A percentile compares a stretch with the other conserved stretches of the same genome.
Conservation (phyloP, 2,113 vertebrate genomes). For the Microtus montanus region DNA sequence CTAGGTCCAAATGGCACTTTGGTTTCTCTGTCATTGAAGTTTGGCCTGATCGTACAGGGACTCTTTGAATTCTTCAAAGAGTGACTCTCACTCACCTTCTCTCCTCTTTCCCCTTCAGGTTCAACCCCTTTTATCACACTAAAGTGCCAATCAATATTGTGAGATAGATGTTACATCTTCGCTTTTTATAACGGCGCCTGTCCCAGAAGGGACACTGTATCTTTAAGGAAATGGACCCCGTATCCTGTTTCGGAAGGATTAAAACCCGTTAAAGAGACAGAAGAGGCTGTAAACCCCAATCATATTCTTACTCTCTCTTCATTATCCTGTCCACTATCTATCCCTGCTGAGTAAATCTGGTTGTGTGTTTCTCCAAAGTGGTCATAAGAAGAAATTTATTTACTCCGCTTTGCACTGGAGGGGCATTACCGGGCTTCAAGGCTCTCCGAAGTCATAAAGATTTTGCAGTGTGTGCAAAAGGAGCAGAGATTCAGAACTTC, state of each 20-base stretch:
- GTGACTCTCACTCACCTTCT: conserved; percentile 81
- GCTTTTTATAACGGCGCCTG: conserved; percentile 88
- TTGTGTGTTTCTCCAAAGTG: conserved; percentile 94
- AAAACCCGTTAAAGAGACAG: conserved; percentile 93
- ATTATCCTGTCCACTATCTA: conserved; percentile 94
- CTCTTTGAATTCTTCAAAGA: conserved; percentile 82
- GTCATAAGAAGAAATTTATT: conserved; percentile 95
- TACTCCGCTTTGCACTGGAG: conserved; percentile 92
- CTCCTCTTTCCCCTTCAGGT: conserved; percentile 84
- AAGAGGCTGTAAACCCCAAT: conserved; percentile 91
- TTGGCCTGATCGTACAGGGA: conserved; percentile 75
- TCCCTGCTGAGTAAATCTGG: conserved; percentile 92
- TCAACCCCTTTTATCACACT: conserved; percentile 89
- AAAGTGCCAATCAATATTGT: conserved; percentile 89
- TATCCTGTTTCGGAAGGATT: conserved; percentile 92
- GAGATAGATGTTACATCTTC: conserved; percentile 89
- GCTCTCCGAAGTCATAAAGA: conserved; percentile 93
- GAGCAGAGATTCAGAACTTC: conserved; percentile 90
- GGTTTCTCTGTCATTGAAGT: conserved; percentile 63
- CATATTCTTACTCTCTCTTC: conserved; percentile 93
- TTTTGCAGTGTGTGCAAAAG: conserved; percentile 94
- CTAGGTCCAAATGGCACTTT: neutral
- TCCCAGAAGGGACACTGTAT: conserved; percentile 92
- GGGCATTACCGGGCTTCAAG: conserved; percentile 91
- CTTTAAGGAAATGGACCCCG: conserved; percentile 92